A percentile compares a stretch with the other conserved stretches of the same genome.
Evolutionary conservation across 1,140 invertebrate species (phyloP).

Genomic region (Dendrolimus kikuchii): DNA sequence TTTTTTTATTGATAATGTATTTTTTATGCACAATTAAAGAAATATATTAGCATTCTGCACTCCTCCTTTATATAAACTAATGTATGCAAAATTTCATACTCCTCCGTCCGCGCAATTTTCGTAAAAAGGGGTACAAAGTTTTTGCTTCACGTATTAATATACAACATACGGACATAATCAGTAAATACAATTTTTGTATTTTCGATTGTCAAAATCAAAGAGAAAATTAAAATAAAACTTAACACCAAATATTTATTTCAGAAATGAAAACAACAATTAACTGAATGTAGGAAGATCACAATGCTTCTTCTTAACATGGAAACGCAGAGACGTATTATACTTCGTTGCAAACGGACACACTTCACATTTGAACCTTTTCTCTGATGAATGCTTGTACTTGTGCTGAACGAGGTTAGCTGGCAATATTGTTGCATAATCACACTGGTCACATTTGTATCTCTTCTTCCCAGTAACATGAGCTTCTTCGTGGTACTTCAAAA

Average conservation of each 20-base stretch:
- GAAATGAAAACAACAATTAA: conserved; percentile 40
- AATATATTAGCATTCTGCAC: too few relatives aligned
- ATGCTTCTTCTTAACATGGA: conserved; percentile 64
- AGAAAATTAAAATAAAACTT: conserved; percentile 11
- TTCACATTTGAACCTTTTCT: conserved; percentile 61
- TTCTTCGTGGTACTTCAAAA: conserved; percentile 60
- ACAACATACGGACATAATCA: too few relatives aligned
- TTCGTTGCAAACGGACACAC: conserved; percentile 62
- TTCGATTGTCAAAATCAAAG: too few relatives aligned
- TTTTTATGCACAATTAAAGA: too few relatives aligned
- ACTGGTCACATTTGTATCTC: conserved; percentile 50
- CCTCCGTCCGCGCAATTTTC: too few relatives aligned
- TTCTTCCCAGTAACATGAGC: conserved; percentile 55
- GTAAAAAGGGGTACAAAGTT: too few relatives aligned
- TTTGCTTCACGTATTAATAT: too few relatives aligned
- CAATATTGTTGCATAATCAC: conserved; percentile 55
- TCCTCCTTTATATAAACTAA: too few relatives aligned
- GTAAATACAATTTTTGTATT: too few relatives aligned
- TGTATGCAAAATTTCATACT: too few relatives aligned
- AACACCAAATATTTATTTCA: conserved; percentile 49
- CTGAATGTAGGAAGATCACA: conserved; percentile 59
- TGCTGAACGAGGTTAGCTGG: conserved; percentile 59
- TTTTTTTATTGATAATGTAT: too few relatives aligned
- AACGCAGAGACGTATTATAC: conserved; percentile 60
- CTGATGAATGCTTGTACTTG: conserved; percentile 59